Conservation (phyloP, 2,888 invertebrate species). For the Cheilosia vernalis region DNA sequence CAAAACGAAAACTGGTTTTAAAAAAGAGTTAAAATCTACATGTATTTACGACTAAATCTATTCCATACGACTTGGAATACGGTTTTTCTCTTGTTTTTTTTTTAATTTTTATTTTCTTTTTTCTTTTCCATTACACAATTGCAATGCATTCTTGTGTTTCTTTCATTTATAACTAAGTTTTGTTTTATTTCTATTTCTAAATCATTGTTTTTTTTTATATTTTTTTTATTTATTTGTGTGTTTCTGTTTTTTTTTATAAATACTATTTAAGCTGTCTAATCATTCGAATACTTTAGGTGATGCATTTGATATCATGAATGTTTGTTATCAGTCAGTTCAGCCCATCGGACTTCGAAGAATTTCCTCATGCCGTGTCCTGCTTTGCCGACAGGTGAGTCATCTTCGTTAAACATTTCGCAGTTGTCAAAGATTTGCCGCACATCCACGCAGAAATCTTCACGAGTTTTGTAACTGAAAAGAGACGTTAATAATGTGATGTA, state of each 20-base stretch:
- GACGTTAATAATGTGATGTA: neutral
- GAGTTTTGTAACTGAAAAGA: conserved; percentile 91
- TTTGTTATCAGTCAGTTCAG: conserved; percentile 85
- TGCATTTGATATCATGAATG: conserved; percentile 83
- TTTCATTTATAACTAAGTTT: conserved; percentile 64
- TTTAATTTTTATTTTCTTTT: conserved; percentile 61
- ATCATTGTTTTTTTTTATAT: conserved; percentile 39
- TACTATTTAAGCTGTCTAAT: conserved; percentile 75
- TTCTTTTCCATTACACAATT: conserved; percentile 72
- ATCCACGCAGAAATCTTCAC: conserved; percentile 96
- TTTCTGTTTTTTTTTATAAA: conserved; percentile 63
- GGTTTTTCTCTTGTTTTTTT: conserved; percentile 58
- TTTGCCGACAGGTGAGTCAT: conserved; percentile 98
- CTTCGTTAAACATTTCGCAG: conserved; percentile 99
- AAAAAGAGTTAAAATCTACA: conserved; percentile 23
- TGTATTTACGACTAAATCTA: conserved; percentile 66
- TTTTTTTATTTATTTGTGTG: conserved; percentile 45
- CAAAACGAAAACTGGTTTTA: conserved; percentile 55
- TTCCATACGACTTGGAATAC: conserved; percentile 72
- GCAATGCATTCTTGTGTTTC: conserved; percentile 33
- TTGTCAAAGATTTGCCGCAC: conserved; percentile 97
- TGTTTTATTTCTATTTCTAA: conserved; percentile 64
- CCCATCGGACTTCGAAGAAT: conserved; percentile 96
- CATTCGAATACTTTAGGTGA: conserved; percentile 78
- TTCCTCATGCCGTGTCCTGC: conserved; percentile 97